Evolutionary conservation across 2,113 vertebrate genomes (phyloP).

Genomic region (Dipodomys ordii): DNA sequence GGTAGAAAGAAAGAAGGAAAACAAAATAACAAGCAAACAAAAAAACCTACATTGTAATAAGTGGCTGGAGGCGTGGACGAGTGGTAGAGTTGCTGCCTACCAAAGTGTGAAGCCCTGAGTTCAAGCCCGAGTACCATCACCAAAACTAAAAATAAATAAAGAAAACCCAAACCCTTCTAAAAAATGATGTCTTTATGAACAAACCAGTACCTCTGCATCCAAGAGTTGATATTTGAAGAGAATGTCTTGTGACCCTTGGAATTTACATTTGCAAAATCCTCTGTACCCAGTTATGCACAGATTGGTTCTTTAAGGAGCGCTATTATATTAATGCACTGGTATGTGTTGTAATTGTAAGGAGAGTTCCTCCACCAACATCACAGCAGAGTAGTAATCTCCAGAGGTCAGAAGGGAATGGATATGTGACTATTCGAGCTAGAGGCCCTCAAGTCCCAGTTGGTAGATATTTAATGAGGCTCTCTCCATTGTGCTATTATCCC

Average conservation of each 20-base stretch:
- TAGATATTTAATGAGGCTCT: conserved; percentile 8
- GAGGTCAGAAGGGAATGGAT: not conserved
- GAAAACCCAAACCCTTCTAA: not conserved
- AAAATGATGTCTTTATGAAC: not conserved
- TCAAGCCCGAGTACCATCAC: too few relatives aligned
- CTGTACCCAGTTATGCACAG: not conserved
- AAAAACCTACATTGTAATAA: too few relatives aligned
- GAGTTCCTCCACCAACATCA: not conserved
- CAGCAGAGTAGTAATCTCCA: not conserved
- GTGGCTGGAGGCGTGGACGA: too few relatives aligned
- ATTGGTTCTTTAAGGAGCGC: conserved; percentile 5
- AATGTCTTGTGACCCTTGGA: not conserved
- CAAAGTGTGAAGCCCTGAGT: too few relatives aligned
- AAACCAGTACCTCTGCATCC: not conserved
- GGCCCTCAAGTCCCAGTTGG: not conserved
- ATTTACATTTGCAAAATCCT: conserved; percentile 32
- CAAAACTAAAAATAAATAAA: not conserved
- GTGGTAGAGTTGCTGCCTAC: too few relatives aligned
- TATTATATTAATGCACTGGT: not conserved
- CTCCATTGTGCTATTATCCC: not conserved
- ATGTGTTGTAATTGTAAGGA: conserved; percentile 31
- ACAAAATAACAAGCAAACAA: too few relatives aligned
- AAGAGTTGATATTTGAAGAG: not conserved
- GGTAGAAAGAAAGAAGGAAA: too few relatives aligned
- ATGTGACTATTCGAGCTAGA: not conserved